phyloP scores from a whole-genome alignment of 2,888 invertebrate genomes.

The Steinernema scapterisci region DNA sequence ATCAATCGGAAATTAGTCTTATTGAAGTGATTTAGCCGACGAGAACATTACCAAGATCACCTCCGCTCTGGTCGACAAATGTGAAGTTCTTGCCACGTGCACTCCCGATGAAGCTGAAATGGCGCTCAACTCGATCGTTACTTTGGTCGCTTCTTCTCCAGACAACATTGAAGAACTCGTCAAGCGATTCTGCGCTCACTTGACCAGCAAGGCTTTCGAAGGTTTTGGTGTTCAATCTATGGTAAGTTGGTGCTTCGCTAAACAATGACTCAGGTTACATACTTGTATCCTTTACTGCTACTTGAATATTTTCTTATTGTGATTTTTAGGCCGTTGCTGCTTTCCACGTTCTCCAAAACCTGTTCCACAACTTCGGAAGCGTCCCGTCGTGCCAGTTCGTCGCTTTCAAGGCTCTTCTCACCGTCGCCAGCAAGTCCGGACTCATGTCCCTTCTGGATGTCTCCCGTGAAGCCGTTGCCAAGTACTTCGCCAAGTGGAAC shows the following conservation, averaged over 20 bases:
- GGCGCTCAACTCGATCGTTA: slow-evolving; percentile 92
- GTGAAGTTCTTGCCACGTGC: slow-evolving; percentile 32
- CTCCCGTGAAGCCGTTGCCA: slow-evolving; percentile 38
- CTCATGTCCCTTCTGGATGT: slow-evolving; percentile 44
- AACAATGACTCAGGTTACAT: neutral
- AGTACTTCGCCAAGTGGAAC: slow-evolving; percentile 47
- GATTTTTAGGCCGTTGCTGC: slow-evolving; percentile 57
- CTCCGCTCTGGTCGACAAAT: slow-evolving; percentile 35
- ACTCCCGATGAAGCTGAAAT: slow-evolving; percentile 79
- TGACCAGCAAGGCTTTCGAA: slow-evolving; percentile 54
- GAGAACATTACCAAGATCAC: slow-evolving; percentile 93
- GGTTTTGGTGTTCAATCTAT: slow-evolving; percentile 38
- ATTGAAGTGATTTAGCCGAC: slow-evolving; percentile 73
- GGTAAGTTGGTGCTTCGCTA: slow-evolving; percentile 16
- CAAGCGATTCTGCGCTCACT: slow-evolving; percentile 23
- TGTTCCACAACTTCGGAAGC: slow-evolving; percentile 88
- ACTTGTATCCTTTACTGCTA: no score
- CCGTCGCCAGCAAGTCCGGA: slow-evolving; percentile 41
- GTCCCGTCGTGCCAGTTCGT: slow-evolving; percentile 90
- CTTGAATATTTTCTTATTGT: no score
- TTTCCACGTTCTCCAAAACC: slow-evolving; percentile 79
- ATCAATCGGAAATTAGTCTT: neutral
- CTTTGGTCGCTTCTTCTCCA: slow-evolving; percentile 79
- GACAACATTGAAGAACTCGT: slow-evolving; percentile 40
- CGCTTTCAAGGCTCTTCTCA: slow-evolving; percentile 69